Percentiles rank a stretch among this genome's conserved stretches.
These are phyloP conservation scores for Xylophagus ater DNA, from an alignment of 2,888 invertebrate genomes.

Conservation along the genomic window DNA sequence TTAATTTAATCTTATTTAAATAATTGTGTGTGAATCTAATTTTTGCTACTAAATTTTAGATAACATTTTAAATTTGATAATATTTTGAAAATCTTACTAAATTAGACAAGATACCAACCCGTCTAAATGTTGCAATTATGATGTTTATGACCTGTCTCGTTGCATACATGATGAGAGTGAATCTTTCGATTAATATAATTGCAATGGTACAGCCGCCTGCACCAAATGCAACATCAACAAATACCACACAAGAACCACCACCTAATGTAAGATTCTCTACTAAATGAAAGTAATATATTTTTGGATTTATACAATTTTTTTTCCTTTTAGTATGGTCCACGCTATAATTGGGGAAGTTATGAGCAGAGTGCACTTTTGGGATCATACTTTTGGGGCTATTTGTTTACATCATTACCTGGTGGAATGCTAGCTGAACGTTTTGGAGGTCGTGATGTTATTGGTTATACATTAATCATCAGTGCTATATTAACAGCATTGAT, in stretches of 20 bases:
- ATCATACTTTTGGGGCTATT: constrained; percentile 60
- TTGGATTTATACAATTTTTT: not conserved
- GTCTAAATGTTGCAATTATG: constrained; percentile 51
- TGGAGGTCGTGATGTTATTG: constrained; percentile 50
- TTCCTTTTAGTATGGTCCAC: constrained; percentile 38
- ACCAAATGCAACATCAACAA: constrained; percentile 26
- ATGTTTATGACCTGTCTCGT: constrained; percentile 62
- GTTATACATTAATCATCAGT: constrained; percentile 41
- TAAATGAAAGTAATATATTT: not conserved
- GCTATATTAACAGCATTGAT: constrained; percentile 48
- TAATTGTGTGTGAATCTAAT: too few relatives aligned
- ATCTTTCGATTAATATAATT: constrained; percentile 62
- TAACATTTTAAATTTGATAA: too few relatives aligned
- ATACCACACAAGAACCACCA: constrained; percentile 16
- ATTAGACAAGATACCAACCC: constrained; percentile 44
- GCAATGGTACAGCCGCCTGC: constrained; percentile 53
- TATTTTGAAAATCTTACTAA: too few relatives aligned
- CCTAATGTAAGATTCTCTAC: constrained; percentile 28
- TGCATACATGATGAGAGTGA: constrained; percentile 62
- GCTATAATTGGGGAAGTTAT: constrained; percentile 47
- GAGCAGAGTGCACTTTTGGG: constrained; percentile 55
- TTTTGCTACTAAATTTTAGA: too few relatives aligned
- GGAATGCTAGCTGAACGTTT: constrained; percentile 55
- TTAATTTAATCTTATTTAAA: too few relatives aligned
- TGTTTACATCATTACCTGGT: constrained; percentile 51